Evolutionary conservation across 2,888 invertebrate species (phyloP).

Genomic region (Drosophila seclusa): DNA sequence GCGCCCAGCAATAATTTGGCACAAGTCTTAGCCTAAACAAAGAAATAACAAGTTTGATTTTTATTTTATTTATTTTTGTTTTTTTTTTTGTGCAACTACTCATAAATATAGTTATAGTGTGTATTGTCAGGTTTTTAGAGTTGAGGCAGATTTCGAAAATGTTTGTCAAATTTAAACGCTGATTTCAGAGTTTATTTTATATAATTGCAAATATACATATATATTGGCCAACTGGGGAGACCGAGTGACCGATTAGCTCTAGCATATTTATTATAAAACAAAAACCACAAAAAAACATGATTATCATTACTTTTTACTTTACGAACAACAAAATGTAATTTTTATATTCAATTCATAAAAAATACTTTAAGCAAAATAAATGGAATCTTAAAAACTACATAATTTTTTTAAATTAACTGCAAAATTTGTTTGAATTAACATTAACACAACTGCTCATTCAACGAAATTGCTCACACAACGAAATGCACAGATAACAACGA

Average conservation of each 20-base stretch:
- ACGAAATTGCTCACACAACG: background rate
- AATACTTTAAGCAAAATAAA: slow-evolving; percentile 40
- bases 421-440: background rate
- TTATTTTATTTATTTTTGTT: slow-evolving; percentile 14
- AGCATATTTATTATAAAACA: slow-evolving; percentile 61
- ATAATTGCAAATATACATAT: slow-evolving; percentile 28
- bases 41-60: slow-evolving; percentile 12
- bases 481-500: background rate
- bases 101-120: slow-evolving; percentile 49
- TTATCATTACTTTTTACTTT: slow-evolving; percentile 20
- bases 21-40: slow-evolving; percentile 30
- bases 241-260: slow-evolving; percentile 68
- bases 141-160: slow-evolving; percentile 20
- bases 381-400: slow-evolving; percentile 17
- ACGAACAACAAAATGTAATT: slow-evolving; percentile 60
- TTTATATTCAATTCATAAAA: slow-evolving; percentile 45
- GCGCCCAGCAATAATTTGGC: slow-evolving; percentile 33
- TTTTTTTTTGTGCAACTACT: slow-evolving; percentile 36
- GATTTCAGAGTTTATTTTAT: slow-evolving; percentile 71
- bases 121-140: slow-evolving; percentile 43
- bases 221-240: slow-evolving; percentile 43
- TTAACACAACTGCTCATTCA: background rate
- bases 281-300: slow-evolving; percentile 15
- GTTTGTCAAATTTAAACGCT: slow-evolving; percentile 41
- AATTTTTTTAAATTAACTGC: background rate